phyloP scores from a whole-genome alignment of 2,888 invertebrate species.

The Stenurella melanura region DNA sequence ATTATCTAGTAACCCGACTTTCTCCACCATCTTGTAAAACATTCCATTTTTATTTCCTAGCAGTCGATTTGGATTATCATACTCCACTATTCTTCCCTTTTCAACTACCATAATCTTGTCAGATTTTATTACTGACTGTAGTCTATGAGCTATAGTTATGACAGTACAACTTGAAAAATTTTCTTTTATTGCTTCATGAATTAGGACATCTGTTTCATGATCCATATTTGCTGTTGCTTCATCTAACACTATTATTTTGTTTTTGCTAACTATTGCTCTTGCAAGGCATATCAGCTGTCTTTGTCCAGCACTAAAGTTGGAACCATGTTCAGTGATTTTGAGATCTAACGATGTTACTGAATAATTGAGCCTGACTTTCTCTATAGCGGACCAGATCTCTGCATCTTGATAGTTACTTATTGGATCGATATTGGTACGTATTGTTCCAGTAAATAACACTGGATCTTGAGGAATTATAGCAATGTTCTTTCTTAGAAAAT shows the following conservation, averaged over 20 bases:
- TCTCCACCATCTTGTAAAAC: conserved; percentile 80
- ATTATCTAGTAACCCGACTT: conserved; percentile 41
- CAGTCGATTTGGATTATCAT: conserved; percentile 83
- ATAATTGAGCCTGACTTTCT: conserved; percentile 67
- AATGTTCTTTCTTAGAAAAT: conserved; percentile 77
- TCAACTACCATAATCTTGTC: conserved; percentile 89
- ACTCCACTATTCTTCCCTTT: conserved; percentile 84
- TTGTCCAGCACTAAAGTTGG: conserved; percentile 73
- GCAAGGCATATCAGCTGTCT: conserved; percentile 83
- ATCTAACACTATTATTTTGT: conserved; percentile 72
- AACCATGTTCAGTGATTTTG: conserved; percentile 61
- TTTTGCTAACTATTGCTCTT: conserved; percentile 76
- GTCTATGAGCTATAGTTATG: conserved; percentile 88
- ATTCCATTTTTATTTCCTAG: conserved; percentile 77
- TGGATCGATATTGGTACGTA: conserved; percentile 71
- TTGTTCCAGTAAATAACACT: conserved; percentile 83
- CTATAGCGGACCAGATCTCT: conserved; percentile 61
- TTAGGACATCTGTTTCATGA: conserved; percentile 83
- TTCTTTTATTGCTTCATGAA: conserved; percentile 83
- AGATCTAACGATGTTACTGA: conserved; percentile 77
- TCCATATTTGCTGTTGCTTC: conserved; percentile 93
- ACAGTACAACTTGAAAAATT: conserved; percentile 87
- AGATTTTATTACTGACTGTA: conserved; percentile 90
- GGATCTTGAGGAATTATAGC: conserved; percentile 92
- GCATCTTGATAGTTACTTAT: conserved; percentile 54